Conservation (phyloP, 2,888 invertebrate species). For the Drosophila parthenogenetica region DNA sequence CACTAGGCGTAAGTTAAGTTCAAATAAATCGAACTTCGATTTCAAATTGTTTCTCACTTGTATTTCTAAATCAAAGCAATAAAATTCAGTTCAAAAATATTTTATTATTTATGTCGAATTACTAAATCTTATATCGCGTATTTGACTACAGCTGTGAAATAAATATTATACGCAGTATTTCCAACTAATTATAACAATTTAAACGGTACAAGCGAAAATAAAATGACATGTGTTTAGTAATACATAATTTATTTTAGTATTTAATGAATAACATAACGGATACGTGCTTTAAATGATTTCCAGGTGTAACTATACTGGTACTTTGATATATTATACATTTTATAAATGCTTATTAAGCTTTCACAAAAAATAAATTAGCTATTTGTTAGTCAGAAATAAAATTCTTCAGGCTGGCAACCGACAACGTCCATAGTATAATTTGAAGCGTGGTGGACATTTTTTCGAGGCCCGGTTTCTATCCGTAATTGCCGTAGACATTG, state of each 20-base stretch:
- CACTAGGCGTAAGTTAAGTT: too few species aligned
- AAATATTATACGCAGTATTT: background rate
- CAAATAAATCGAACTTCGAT: too few species aligned
- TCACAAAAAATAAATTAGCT: constrained; percentile 4
- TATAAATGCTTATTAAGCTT: background rate
- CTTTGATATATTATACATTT: background rate
- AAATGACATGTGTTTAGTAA: constrained; percentile 2
- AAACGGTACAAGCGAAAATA: background rate
- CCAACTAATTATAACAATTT: background rate
- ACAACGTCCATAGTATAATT: constrained; percentile 54
- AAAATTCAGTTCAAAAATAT: too few species aligned
- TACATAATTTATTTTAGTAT: constrained; percentile 24
- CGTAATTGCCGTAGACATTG: constrained; percentile 13
- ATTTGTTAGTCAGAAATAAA: background rate
- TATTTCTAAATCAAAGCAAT: too few species aligned
- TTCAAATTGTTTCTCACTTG: too few species aligned
- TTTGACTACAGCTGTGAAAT: background rate
- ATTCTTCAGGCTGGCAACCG: constrained; percentile 49
- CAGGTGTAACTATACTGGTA: background rate
- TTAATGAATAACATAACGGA: constrained; percentile 14
- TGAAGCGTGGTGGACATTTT: constrained; percentile 39
- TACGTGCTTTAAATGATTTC: constrained; percentile 23
- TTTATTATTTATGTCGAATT: background rate
- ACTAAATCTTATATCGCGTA: background rate
- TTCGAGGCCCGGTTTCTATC: background rate